Base-by-base conservation (phyloP, 2,888 invertebrate genomes). In the Erebia ligea region DNA sequence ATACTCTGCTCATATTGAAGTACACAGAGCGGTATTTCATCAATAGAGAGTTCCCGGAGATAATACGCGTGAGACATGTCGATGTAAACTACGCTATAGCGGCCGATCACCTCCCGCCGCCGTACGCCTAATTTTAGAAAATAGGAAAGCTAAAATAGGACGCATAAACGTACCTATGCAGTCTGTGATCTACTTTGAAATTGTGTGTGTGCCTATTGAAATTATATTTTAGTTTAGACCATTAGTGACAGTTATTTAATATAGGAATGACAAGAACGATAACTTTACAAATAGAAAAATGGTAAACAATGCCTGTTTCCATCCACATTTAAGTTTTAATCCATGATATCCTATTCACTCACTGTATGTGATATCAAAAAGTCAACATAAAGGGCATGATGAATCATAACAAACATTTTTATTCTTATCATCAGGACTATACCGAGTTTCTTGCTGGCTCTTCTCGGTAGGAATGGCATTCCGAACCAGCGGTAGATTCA, bases 11-110 rank as follows among this genome's bases (percentile, higher is more conserved):
- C 91, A 82, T 87, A 91, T 81, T 93, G 92, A 67, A 94, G 85
- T 57, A 94, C 93, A 82, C 93, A 93, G 42, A 94, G 79, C n/a
- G 94, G 94, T 83, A 94, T 91, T 83, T 94, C 93, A 74, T 94
- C 91, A 63, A 88, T 79, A 69, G 90, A 82, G 65, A 92, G 79
- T 76, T 90, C 90, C 73, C 82, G 84, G 77, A 92, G 74, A 78
- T 83, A 86, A 83, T 90, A 91, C 70, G 81, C 78, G 79, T 84
- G 82, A 77, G 92, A 86, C 90, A 92, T 92, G 76, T 78, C 79
- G 77, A 69, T 77, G 71, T 76, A 75, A 72, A 75, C 75, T 74
- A 73, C 73, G 73, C 68, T 71, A 76, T 74, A 69, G 73, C 79
- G 80, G 80, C 79, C 78, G 81, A 77, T 78, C 80, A 77, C 80